phyloP scores from a whole-genome alignment of 2,113 vertebrate species.

The Sula dactylatra region DNA sequence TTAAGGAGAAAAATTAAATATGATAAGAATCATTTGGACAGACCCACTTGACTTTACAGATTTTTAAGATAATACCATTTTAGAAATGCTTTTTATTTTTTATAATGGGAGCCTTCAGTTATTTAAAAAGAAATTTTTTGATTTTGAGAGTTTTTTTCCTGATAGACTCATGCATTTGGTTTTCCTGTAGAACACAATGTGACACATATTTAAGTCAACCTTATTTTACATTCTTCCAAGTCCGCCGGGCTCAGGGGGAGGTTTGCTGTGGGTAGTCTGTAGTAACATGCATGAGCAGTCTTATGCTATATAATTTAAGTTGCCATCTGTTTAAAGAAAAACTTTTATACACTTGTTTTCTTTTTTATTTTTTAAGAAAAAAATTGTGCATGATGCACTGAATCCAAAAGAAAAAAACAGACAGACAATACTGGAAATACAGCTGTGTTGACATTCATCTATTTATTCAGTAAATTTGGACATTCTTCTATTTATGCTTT shows the following conservation, averaged over 20 bases:
- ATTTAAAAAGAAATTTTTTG: background rate
- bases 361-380: background rate
- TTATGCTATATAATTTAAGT: constrained; percentile 4
- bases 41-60: background rate
- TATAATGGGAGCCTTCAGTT: background rate
- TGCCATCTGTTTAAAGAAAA: constrained; percentile 10
- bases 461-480: background rate
- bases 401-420: background rate
- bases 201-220: background rate
- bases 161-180: background rate
- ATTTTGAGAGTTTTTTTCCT: background rate
- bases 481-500: background rate
- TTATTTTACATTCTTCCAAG: background rate
- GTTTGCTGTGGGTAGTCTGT: background rate
- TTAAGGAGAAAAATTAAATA: background rate
- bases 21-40: background rate
- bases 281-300: constrained; percentile 9
- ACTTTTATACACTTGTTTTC: background rate
- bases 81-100: background rate
- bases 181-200: background rate
- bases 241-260: background rate
- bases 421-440: background rate
- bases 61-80: background rate
- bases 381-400: background rate
- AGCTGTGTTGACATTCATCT: background rate